A percentile compares a stretch with the other conserved stretches of the same genome.
phyloP scores from a whole-genome alignment of 1,140 invertebrate species.

The Lysiphlebus fabarum region DNA sequence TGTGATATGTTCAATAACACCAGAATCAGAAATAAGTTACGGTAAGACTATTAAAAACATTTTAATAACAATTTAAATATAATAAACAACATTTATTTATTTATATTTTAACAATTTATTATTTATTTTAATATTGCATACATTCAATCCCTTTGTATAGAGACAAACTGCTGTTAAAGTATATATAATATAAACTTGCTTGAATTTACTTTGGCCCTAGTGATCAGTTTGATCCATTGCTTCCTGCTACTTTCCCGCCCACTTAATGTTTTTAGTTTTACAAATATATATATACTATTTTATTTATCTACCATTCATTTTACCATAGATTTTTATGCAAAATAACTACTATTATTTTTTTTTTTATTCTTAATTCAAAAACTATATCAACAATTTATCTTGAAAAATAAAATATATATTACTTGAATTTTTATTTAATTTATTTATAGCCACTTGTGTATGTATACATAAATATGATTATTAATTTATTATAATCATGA shows the following conservation, averaged over 20 bases:
- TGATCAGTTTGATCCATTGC: slow-evolving; percentile 52
- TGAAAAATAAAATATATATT: too few relatives aligned
- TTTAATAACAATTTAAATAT: too few relatives aligned
- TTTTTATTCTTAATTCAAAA: background rate
- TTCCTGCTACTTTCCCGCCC: slow-evolving; percentile 49
- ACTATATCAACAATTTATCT: background rate
- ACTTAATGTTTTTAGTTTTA: slow-evolving; percentile 45
- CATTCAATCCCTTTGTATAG: slow-evolving; percentile 12
- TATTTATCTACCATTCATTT: slow-evolving; percentile 48
- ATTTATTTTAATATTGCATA: background rate
- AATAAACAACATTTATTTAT: background rate
- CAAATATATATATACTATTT: slow-evolving; percentile 39
- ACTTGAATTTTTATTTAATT: too few relatives aligned
- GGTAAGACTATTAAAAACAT: slow-evolving; percentile 36
- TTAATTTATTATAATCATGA: too few relatives aligned
- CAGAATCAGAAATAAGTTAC: slow-evolving; percentile 44
- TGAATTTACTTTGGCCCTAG: slow-evolving; percentile 23
- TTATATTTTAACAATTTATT: background rate
- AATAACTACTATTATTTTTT: slow-evolving; percentile 24
- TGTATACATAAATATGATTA: too few relatives aligned
- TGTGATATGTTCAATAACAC: slow-evolving; percentile 38
- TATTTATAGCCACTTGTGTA: too few relatives aligned
- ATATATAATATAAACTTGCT: slow-evolving; percentile 14
- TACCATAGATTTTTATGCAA: slow-evolving; percentile 36
- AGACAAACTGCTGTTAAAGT: slow-evolving; percentile 6